These are phyloP conservation scores for Forbesichthys papilliferus DNA, from an alignment of 2,113 vertebrate species.

Conservation along the genomic window DNA sequence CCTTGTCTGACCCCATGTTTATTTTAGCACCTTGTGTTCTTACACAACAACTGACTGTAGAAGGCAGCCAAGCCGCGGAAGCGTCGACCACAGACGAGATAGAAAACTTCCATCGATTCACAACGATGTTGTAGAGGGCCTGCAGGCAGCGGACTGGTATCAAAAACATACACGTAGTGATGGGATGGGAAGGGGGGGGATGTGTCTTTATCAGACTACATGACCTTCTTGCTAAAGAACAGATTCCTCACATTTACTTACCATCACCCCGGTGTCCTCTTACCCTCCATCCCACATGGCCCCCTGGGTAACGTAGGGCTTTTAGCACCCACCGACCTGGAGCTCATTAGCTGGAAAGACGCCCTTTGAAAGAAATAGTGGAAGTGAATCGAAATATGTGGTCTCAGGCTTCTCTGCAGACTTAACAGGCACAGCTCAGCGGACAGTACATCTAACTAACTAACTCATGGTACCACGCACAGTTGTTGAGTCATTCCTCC, in stretches of 20 bases:
- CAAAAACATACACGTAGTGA: conserved; percentile 53
- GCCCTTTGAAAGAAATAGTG: conserved; percentile 55
- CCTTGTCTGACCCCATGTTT: conserved; percentile 16
- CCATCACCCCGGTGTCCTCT: conserved; percentile 22
- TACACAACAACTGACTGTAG: conserved; percentile 10
- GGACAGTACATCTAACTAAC: conserved; percentile 27
- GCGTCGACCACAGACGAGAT: conserved; percentile 53
- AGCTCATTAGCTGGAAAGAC: conserved; percentile 44
- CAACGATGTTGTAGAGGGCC: conserved; percentile 54
- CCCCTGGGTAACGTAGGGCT: conserved; percentile 43
- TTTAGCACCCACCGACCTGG: conserved; percentile 46
- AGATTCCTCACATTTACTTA: conserved; percentile 28
- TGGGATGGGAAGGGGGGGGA: conserved; percentile 18
- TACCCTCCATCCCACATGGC: conserved; percentile 19
- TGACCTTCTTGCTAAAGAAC: conserved; percentile 60
- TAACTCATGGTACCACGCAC: conserved; percentile 25
- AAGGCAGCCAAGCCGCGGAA: conserved; percentile 27
- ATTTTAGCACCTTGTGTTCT: conserved; percentile 38
- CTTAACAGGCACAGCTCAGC: conserved; percentile 11
- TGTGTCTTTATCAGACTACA: conserved; percentile 68
- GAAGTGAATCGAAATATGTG: conserved; percentile 21
- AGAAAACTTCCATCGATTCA: conserved; percentile 46
- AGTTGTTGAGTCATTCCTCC: conserved; percentile 49
- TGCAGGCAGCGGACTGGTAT: conserved; percentile 57
- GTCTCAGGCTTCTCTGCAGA: conserved; percentile 27